Evolutionary conservation across 2,888 invertebrate genomes (phyloP).

Genomic region (Ethmia dodecea): DNA sequence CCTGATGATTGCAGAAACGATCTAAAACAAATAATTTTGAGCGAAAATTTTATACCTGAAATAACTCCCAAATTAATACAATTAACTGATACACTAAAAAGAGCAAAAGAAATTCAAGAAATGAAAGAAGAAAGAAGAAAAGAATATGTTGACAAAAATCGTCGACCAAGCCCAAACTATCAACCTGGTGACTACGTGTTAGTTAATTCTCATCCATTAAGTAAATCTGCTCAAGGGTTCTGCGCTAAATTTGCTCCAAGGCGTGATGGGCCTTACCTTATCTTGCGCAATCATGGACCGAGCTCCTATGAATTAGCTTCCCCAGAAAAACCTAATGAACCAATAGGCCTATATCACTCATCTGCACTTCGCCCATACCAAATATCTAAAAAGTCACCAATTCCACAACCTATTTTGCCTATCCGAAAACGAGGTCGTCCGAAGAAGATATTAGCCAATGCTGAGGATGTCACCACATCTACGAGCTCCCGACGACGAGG

Average conservation of each 20-base stretch:
- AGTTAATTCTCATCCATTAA: neutral
- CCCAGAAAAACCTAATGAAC: neutral
- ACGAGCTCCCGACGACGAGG: too few species aligned
- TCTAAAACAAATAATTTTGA: too few species aligned
- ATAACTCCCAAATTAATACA: neutral
- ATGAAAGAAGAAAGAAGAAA: neutral
- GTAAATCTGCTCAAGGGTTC: neutral
- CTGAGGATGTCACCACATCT: too few species aligned
- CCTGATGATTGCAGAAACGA: too few species aligned
- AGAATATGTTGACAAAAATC: neutral
- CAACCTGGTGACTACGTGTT: neutral
- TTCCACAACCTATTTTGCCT: too few species aligned
- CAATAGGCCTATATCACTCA: neutral
- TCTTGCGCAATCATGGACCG: neutral
- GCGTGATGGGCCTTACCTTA: too few species aligned
- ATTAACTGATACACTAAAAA: neutral
- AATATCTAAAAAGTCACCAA: too few species aligned
- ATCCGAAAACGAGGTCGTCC: too few species aligned
- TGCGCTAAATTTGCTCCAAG: neutral
- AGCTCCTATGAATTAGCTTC: neutral
- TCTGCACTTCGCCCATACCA: too few species aligned
- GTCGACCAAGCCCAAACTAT: neutral
- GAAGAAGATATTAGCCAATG: too few species aligned
- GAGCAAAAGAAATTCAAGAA: neutral
- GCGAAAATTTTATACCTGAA: too few species aligned